Evolutionary conservation across 1,140 invertebrate genomes (phyloP).

Genomic region (Listronotus oregonensis): DNA sequence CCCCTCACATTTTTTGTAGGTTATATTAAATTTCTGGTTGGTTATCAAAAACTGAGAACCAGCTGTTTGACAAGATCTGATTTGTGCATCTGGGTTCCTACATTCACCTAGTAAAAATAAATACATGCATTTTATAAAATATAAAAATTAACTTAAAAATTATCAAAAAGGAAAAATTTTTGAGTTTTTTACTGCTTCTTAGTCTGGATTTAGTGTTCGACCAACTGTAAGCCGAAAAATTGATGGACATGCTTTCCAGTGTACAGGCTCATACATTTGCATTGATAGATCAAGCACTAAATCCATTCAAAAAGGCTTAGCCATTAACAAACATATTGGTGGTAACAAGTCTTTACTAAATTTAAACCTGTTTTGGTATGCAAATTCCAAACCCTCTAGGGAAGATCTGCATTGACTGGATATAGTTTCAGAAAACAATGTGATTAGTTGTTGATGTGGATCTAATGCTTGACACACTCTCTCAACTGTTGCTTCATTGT

Average conservation of each 20-base stretch:
- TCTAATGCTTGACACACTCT: conserved; percentile 77
- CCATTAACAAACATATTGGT: no score
- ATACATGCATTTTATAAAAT: no score
- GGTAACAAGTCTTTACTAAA: conserved; percentile 66
- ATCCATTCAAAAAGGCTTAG: no score
- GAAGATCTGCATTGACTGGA: conserved; percentile 93
- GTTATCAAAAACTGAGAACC: conserved; percentile 95
- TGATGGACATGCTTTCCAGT: no score
- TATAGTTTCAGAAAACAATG: conserved; percentile 90
- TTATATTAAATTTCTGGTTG: conserved; percentile 96
- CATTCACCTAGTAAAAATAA: conserved; percentile 68
- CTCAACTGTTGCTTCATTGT: conserved; percentile 70
- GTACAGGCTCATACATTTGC: no score
- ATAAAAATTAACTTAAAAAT: no score
- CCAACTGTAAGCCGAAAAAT: no score
- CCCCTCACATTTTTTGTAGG: conserved; percentile 85
- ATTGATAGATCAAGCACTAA: no score
- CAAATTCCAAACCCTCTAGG: conserved; percentile 93
- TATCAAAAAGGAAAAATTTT: no score
- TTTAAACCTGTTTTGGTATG: conserved; percentile 87
- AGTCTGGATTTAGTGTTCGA: no score
- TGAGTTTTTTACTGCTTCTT: no score
- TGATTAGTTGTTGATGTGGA: conserved; percentile 79
- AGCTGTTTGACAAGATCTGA: conserved; percentile 92
- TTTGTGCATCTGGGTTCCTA: conserved; percentile 82